These are phyloP conservation scores for Eristalis intricaria DNA, from an alignment of 2,888 invertebrate genomes.

Conservation along the genomic window DNA sequence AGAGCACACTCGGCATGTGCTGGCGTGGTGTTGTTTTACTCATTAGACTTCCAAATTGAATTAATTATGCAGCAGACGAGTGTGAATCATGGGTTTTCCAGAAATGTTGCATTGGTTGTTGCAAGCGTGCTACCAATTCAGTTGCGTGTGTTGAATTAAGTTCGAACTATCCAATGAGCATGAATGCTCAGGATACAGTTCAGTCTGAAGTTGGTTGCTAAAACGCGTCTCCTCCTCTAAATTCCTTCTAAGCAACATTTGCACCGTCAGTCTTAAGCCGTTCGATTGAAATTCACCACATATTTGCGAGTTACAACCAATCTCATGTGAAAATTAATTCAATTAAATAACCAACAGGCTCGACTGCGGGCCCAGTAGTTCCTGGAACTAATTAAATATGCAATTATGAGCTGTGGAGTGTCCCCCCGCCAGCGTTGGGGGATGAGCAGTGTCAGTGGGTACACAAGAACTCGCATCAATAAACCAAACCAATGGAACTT, in stretches of 20 bases:
- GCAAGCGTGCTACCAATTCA: too few species aligned
- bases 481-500: slow-evolving; percentile 55
- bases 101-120: background rate
- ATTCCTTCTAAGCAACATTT: too few species aligned
- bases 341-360: background rate
- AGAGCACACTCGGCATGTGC: too few species aligned
- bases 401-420: slow-evolving; percentile 24
- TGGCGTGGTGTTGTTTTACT: background rate
- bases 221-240: too few species aligned
- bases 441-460: too few species aligned
- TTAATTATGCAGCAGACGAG: background rate
- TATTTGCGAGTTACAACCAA: background rate
- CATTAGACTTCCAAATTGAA: background rate
- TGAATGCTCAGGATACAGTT: too few species aligned
- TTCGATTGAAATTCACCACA: background rate
- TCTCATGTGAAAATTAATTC: slow-evolving; percentile 1
- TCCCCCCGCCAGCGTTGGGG: background rate
- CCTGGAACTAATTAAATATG: slow-evolving; percentile 36
- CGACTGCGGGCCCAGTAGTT: background rate
- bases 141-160: too few species aligned
- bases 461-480: slow-evolving; percentile 41
- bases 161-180: too few species aligned
- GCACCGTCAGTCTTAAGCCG: too few species aligned
- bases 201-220: too few species aligned
- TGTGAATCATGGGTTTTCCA: background rate